phyloP scores from a whole-genome alignment of 2,797 vertebrate genomes.

The Champsocephalus esox region DNA sequence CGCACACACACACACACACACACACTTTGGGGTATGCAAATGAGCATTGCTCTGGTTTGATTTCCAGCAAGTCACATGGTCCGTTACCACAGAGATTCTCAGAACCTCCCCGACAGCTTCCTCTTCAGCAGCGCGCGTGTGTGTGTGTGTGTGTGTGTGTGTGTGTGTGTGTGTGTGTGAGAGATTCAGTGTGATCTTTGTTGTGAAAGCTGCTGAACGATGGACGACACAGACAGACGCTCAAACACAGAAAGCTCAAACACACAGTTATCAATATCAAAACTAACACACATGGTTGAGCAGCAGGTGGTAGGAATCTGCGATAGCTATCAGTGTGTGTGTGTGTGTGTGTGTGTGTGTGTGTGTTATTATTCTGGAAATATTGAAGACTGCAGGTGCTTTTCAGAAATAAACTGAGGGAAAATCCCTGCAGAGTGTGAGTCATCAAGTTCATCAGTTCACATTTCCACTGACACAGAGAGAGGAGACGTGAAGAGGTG shows the following conservation, averaged over 20 bases:
- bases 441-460: too few species aligned
- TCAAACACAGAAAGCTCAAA: background rate
- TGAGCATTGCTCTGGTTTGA: constrained; percentile 50
- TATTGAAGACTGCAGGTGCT: too few species aligned
- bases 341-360: background rate
- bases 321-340: too few species aligned
- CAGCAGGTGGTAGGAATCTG: background rate
- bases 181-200: too few species aligned
- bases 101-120: constrained; percentile 73
- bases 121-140: constrained; percentile 16
- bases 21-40: constrained; percentile 73
- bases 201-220: too few species aligned
- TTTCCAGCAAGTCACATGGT: constrained; percentile 89
- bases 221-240: background rate
- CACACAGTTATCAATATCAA: constrained; percentile 26
- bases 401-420: too few species aligned
- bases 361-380: background rate
- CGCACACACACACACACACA: constrained; percentile 9
- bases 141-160: too few species aligned
- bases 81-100: constrained; percentile 70
- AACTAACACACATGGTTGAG: constrained; percentile 21
- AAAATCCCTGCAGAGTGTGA: too few species aligned
- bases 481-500: too few species aligned
- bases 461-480: too few species aligned
- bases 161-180: too few species aligned